Evolutionary conservation across 2,888 invertebrate species (phyloP).

Genomic region (Drosophila formosana): DNA sequence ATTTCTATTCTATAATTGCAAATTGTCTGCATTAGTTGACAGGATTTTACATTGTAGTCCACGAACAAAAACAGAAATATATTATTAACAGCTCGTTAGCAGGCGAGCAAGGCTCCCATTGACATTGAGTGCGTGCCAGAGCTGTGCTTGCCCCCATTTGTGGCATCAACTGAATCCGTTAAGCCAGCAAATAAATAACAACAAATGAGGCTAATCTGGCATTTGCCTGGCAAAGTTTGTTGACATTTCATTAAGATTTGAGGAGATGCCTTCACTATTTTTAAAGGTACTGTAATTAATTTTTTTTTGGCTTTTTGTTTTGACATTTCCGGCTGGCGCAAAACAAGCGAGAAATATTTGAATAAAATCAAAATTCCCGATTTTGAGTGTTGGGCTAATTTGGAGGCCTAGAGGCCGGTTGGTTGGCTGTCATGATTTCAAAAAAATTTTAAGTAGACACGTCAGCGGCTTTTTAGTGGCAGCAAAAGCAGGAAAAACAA

Average conservation of each 20-base stretch:
- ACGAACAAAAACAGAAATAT: slow-evolving; percentile 3
- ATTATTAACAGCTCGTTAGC: slow-evolving; percentile 64
- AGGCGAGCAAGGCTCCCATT: slow-evolving; percentile 10
- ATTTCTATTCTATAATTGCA: slow-evolving; percentile 42
- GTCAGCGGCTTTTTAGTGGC: slow-evolving; percentile 73
- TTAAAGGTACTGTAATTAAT: slow-evolving; percentile 32
- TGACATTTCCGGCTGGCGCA: slow-evolving; percentile 48
- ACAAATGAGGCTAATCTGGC: slow-evolving; percentile 20
- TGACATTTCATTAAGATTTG: slow-evolving; percentile 21
- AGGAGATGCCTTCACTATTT: slow-evolving; percentile 1
- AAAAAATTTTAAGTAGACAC: slow-evolving; percentile 75
- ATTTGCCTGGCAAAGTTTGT: slow-evolving; percentile 11
- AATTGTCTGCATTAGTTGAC: slow-evolving; percentile 55
- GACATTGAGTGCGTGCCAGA: slow-evolving; percentile 68
- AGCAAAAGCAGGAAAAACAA: slow-evolving; percentile 63
- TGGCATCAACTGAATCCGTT: slow-evolving; percentile 29
- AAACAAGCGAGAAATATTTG: slow-evolving; percentile 16
- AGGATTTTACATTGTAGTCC: slow-evolving; percentile 55
- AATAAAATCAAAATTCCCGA: slow-evolving; percentile 5
- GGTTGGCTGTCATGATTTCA: slow-evolving; percentile 63
- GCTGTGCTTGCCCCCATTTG: slow-evolving; percentile 31
- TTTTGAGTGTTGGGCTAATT: slow-evolving; percentile 54
- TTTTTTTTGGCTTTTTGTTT: slow-evolving; percentile 27
- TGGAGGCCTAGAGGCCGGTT: slow-evolving; percentile 52
- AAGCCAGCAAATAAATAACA: slow-evolving; percentile 16